A percentile compares a stretch with the other conserved stretches of the same genome.
phyloP scores from a whole-genome alignment of 2,888 invertebrate genomes.

The Theretra japonica region DNA sequence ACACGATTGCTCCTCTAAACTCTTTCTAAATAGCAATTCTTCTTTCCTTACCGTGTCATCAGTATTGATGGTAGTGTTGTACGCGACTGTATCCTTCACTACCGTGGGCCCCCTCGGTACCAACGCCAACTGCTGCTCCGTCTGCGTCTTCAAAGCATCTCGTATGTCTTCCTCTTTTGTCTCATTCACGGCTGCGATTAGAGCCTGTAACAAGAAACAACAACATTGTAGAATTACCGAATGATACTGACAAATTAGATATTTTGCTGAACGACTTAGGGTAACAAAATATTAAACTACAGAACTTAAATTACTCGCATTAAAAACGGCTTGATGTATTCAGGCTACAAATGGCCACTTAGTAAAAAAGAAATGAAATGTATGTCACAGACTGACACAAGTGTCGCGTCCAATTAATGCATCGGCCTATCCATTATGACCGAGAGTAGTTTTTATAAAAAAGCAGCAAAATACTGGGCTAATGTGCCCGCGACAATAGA shows the following conservation, averaged over 20 bases:
- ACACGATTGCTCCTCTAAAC: too few species aligned
- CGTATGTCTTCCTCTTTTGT: slow-evolving; percentile 87
- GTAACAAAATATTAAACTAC: too few species aligned
- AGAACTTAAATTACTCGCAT: too few species aligned
- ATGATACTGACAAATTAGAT: not conserved
- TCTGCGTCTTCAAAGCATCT: slow-evolving; percentile 86
- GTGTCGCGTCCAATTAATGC: not conserved
- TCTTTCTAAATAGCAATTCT: too few species aligned
- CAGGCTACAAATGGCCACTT: not conserved
- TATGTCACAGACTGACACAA: slow-evolving; percentile 22
- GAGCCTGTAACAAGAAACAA: slow-evolving; percentile 86
- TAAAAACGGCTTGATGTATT: not conserved
- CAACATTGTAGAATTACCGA: not conserved
- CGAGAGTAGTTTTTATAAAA: slow-evolving; percentile 85
- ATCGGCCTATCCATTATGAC: slow-evolving; percentile 43
- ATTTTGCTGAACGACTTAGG: not conserved
- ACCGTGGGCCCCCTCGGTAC: slow-evolving; percentile 89
- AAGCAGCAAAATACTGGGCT: slow-evolving; percentile 94
- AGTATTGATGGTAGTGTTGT: slow-evolving; percentile 93
- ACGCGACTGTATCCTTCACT: slow-evolving; percentile 90
- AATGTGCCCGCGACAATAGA: slow-evolving; percentile 93
- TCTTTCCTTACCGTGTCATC: slow-evolving; percentile 87
- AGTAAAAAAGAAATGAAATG: not conserved
- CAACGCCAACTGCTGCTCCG: slow-evolving; percentile 86
- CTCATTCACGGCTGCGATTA: slow-evolving; percentile 88